Evolutionary conservation across 2,113 vertebrate species (phyloP), one percentile per base, ranked within the genome.

Genomic region (Ceyx margarethae): DNA sequence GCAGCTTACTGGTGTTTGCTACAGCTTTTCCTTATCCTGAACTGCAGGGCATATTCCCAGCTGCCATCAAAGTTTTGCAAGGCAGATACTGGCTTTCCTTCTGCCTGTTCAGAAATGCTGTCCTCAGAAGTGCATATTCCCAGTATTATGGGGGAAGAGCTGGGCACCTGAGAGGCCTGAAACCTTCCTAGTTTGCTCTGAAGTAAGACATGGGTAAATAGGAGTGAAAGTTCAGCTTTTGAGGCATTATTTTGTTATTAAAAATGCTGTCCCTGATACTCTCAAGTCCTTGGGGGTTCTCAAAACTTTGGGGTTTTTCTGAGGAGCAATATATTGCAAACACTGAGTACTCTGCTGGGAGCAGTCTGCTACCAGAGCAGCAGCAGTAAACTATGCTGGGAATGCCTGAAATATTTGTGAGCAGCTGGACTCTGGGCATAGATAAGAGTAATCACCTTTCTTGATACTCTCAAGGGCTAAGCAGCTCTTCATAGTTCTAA

Each of bases 1-100:
- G 1, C 15, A 64, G 12, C 14, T 51, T 64, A n/a, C 15, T 0
- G 1, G 10, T 54, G 64, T 10, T 46, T 7, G 37, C 13, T 11
- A 19, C 20, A 40, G 26, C 20, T 31, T 45, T 45, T 72, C 65
- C 23, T 69, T 33, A 48, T 23, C 26, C 68, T 22, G 28, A 29
- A 25, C 18, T 23, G 29, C 21, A 73, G 50, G 46, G 3, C 14
- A 26, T 56, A 31, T 86, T 83, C 50, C 19, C 66, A 84, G n/a
- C 31, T 62, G n/a, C 22, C 14, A 75, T 58, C 57, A 50, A 61
- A 58, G 9, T 40, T 76, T 68, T 68, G 87, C 74, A 84, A 56
- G 67, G 37, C 46, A 84, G 31, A 33, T 18, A 43, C 21, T 50
- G 10, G 1, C 2, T 65, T 83, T 90, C 48, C 40, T 64, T 81